These are phyloP conservation scores for Bombus picipes DNA, from an alignment of 1,140 invertebrate genomes.

Conservation along the genomic window DNA sequence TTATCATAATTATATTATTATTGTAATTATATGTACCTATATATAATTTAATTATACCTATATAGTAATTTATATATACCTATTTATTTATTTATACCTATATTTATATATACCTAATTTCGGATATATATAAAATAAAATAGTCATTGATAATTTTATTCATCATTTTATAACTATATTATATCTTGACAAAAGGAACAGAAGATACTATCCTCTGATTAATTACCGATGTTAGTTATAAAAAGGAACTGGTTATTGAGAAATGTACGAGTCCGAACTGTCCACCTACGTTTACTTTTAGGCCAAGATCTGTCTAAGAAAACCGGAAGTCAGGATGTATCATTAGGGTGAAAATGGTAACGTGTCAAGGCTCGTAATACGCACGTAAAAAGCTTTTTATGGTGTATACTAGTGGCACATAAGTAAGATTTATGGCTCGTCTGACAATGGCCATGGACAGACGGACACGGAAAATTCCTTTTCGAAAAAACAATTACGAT, in stretches of 20 bases:
- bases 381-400: conserved; percentile 12
- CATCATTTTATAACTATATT: too few species aligned
- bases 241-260: not conserved
- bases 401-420: conserved; percentile 11
- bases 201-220: too few species aligned
- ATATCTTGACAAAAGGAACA: too few species aligned
- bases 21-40: too few species aligned
- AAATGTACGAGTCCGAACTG: not conserved
- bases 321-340: not conserved
- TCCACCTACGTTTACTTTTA: not conserved
- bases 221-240: not conserved
- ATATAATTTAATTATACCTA: too few species aligned
- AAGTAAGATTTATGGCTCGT: not conserved
- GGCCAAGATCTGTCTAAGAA: not conserved
- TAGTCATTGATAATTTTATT: too few species aligned
- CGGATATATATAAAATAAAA: too few species aligned
- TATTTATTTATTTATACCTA: too few species aligned
- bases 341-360: conserved; percentile 7
- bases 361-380: conserved; percentile 4
- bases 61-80: too few species aligned
- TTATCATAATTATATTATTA: too few species aligned
- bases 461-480: not conserved
- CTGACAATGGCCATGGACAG: not conserved
- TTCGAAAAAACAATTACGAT: not conserved
- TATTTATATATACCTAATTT: too few species aligned